Conservation (phyloP, 2,113 vertebrate species). For the Mastomys coucha region DNA sequence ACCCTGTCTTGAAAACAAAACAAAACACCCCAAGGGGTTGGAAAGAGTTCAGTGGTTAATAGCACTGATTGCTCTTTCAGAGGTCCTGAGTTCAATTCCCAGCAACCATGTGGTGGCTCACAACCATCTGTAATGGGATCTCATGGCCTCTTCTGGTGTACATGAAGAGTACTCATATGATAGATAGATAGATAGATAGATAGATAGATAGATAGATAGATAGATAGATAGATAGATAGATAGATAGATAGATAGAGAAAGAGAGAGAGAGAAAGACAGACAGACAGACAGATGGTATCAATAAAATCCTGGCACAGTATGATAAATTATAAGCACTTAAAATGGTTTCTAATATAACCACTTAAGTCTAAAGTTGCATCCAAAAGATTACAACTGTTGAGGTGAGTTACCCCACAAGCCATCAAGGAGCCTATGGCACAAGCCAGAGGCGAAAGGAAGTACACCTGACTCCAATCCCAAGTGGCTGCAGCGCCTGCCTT, state of each 20-base stretch:
- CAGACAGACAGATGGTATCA: too few species aligned
- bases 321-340: background rate
- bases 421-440: background rate
- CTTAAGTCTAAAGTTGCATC: background rate
- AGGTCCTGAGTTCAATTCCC: too few species aligned
- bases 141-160: too few species aligned
- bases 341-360: conserved; percentile 6
- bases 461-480: background rate
- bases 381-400: background rate
- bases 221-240: too few species aligned
- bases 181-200: too few species aligned
- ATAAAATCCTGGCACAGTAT: background rate
- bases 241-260: background rate
- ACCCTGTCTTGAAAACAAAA: too few species aligned
- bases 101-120: too few species aligned
- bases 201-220: background rate
- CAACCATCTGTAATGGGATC: too few species aligned
- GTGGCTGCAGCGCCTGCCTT: background rate
- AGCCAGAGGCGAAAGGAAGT: background rate
- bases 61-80: too few species aligned
- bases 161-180: too few species aligned
- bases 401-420: background rate
- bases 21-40: background rate
- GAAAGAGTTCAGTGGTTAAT: too few species aligned
- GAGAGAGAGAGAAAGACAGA: too few species aligned